Evolutionary conservation across 2,113 vertebrate genomes (phyloP), one percentile per base, ranked within the genome.

Genomic region (Vidua macroura): DNA sequence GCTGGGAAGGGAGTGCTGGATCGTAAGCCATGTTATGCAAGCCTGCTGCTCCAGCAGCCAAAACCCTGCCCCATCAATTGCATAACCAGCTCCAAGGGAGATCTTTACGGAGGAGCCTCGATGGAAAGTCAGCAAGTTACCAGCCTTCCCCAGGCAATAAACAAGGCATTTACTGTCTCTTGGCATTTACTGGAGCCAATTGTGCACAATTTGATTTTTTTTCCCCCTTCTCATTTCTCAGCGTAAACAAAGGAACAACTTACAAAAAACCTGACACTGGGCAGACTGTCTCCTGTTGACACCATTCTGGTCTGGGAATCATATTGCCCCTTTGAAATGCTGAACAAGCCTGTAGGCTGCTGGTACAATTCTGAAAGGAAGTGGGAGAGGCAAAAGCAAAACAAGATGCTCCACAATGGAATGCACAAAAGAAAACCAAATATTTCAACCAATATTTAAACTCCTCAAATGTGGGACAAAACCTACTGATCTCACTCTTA

Each of bases 1-100:
- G 74, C 90, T 78, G 78, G 93, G 67, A 74, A 86, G 55, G 64
- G 74, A 87, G 84, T 52, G 74, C 76, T 96, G 96, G 97, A 97
- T 98, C 97, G 94, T 77, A 93, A 95, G 22, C 89, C 70, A 93
- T 73, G 96, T 98, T 98, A 98, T 96, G 96, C 97, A 98, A 98
- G 95, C 82, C 76, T 49, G 89, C 94, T 94, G 93, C 97, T 96
- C 84, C 92, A 95, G 92, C 90, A 94, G 95, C 92, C 82, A 77
- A 86, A 95, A 79, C 80, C 88, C 86, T 94, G 60, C 86, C 92
- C 90, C 55, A 82, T 39, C 69, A 81, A 92, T 96, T 95, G 91
- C 89, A 97, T 94, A 97, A 97, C 92, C 94, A 95, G 93, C 68
- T 96, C 83, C 73, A 77, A 85, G 79, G 92, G 75, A 80, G 77